A percentile compares a stretch with the other conserved stretches of the same genome.
phyloP scores from a whole-genome alignment of 2,113 vertebrate genomes.

The Charina bottae region DNA sequence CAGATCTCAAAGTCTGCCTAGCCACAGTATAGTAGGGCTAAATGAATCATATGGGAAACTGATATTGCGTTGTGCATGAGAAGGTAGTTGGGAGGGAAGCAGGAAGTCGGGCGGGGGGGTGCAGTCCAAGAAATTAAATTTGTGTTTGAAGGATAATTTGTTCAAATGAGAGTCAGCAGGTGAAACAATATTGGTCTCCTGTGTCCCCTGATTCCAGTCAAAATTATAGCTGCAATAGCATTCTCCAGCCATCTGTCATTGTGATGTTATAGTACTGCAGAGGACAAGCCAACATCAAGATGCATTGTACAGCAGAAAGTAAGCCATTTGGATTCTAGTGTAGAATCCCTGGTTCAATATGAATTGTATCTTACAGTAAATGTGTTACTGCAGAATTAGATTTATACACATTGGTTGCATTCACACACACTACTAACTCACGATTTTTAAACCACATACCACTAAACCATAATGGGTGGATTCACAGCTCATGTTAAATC shows the following conservation, averaged over 20 bases:
- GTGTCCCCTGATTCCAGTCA: neutral
- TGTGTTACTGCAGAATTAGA: neutral
- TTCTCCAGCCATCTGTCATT: neutral
- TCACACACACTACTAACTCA: neutral
- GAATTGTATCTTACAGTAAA: neutral
- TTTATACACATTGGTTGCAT: neutral
- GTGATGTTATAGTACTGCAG: neutral
- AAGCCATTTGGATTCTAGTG: neutral
- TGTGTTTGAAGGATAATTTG: neutral
- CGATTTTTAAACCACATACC: neutral
- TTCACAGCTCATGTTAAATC: neutral
- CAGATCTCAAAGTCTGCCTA: constrained; percentile 35
- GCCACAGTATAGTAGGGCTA: constrained; percentile 34
- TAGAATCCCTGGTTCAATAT: neutral
- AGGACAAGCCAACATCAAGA: neutral
- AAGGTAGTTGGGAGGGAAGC: neutral
- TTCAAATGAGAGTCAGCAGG: neutral
- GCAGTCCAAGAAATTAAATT: neutral
- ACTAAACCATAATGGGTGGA: neutral
- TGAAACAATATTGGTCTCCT: neutral
- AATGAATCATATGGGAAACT: constrained; percentile 47
- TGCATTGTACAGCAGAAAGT: neutral
- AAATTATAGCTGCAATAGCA: neutral
- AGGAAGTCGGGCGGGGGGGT: neutral
- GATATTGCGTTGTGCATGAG: neutral